Percentiles rank a stretch among this genome's conserved stretches.
These are phyloP conservation scores for Thunnus thynnus DNA, from an alignment of 2,113 vertebrate genomes.

Conservation along the genomic window DNA sequence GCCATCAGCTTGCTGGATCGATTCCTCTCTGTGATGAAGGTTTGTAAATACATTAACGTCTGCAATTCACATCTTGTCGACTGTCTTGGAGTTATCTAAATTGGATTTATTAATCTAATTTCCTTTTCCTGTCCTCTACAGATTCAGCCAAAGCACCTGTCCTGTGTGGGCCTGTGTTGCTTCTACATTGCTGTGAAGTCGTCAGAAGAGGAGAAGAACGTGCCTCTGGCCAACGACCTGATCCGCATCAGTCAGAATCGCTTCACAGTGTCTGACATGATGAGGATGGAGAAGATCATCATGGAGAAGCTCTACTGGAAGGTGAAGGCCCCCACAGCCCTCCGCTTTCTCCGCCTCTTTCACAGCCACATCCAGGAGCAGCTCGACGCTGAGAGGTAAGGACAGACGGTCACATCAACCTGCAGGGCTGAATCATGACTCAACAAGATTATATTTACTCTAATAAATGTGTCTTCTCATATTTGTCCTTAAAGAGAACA, in stretches of 20 bases:
- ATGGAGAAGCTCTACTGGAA: slow-evolving; percentile 95
- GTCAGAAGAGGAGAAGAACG: slow-evolving; percentile 92
- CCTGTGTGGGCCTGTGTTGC: slow-evolving; percentile 95
- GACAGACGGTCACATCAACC: slow-evolving; percentile 36
- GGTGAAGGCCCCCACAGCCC: slow-evolving; percentile 91
- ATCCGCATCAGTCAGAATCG: slow-evolving; percentile 96
- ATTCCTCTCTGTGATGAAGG: slow-evolving; percentile 96
- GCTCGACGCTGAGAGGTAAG: slow-evolving; percentile 89
- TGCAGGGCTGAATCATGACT: slow-evolving; percentile 53
- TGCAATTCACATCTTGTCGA: not conserved
- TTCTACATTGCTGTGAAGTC: slow-evolving; percentile 95
- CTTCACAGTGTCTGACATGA: slow-evolving; percentile 96
- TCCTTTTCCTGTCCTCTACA: slow-evolving; percentile 56
- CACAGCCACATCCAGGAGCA: slow-evolving; percentile 87
- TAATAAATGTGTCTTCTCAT: slow-evolving; percentile 56
- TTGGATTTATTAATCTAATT: not conserved
- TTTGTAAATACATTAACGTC: slow-evolving; percentile 69
- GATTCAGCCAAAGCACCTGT: slow-evolving; percentile 97
- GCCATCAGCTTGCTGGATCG: slow-evolving; percentile 93
- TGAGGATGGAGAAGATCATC: slow-evolving; percentile 98
- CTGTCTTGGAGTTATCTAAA: not conserved
- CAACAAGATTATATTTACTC: slow-evolving; percentile 49
- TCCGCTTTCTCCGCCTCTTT: slow-evolving; percentile 92
- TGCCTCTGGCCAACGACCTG: slow-evolving; percentile 92
- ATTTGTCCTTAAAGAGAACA: slow-evolving; percentile 41